Base-by-base conservation (phyloP, 2,797 vertebrate species). In the Hafferia zeledoni region DNA sequence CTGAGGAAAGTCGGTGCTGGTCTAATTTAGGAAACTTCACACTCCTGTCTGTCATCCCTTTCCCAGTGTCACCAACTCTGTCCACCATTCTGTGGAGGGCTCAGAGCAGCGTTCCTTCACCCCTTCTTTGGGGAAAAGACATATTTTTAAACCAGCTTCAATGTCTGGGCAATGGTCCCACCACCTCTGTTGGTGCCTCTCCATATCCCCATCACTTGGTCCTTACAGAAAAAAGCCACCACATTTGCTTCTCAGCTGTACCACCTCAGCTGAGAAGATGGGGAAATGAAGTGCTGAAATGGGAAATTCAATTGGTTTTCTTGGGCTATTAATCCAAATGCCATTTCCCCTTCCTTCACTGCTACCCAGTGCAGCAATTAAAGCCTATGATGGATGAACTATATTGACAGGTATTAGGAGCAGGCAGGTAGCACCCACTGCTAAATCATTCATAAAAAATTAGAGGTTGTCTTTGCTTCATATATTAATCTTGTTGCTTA, bases 401-500 rank as follows among this genome's bases (percentile, higher is more conserved):
- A 78, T 67, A 85, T 83, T 78, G 57, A 87, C 23, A 93, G 43
- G 5, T 81, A 76, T 8, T 20, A 87, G 43, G 23, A 41, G 60
- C 20, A 87, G 31, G 57, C 11, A 89, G 68, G 61, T 20, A 87
- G 47, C 61, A 91, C 20, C 33, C 28, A 49, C 39, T 50, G 60
- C 41, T 83, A 84, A 63, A 88, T 57, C 11, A 87, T 39, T 80
- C 10, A 80, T 68, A 18, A 85, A 81, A 89, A 87, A 68, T 47
- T 83, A 59, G 78, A 80, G 77, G 50, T 19, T 91, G n/a, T 37
- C 78, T 81, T 87, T 88, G 64, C 19, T 55, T 89, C 52, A 28
- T 35, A 11, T 35, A 71, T 82, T 61, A 83, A 77, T 47, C 81
- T 35, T 81, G 14, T 28, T 71, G 43, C 69, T 78, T 67, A 81